Evolutionary conservation across 92 coral and sea anemone genomes (phyloP).

Genomic region (Isaurus tuberculatus): DNA sequence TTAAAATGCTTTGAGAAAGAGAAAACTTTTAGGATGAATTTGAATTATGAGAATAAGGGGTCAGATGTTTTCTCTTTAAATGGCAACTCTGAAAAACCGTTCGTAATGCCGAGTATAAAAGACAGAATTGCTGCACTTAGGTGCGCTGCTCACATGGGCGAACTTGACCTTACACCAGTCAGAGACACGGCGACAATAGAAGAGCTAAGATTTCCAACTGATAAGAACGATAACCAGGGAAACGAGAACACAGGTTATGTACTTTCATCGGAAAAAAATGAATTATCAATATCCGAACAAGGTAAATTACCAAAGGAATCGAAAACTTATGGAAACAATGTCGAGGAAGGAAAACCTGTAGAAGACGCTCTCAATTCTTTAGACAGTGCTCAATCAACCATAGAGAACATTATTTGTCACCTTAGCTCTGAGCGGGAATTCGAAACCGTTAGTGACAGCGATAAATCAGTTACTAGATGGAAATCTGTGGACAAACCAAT

Average conservation of each 20-base stretch:
- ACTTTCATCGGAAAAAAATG: not conserved
- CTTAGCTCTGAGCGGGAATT: not conserved
- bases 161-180: conserved; percentile 56
- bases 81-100: conserved; percentile 21
- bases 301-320: not conserved
- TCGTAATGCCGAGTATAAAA: conserved; percentile 52
- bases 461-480: not conserved
- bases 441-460: not conserved
- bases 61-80: not conserved
- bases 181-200: conserved; percentile 25
- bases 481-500: not conserved
- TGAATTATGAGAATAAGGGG: not conserved
- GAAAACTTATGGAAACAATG: not conserved
- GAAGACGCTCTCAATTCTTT: conserved; percentile 26
- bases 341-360: not conserved
- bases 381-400: conserved; percentile 37
- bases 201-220: not conserved
- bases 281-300: not conserved
- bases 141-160: conserved; percentile 58
- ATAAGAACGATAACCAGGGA: not conserved
- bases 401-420: conserved; percentile 30
- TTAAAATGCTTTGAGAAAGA: not conserved
- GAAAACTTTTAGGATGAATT: not conserved
- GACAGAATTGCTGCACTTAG: conserved; percentile 65
- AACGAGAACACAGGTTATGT: not conserved